phyloP scores from a whole-genome alignment of 2,888 invertebrate genomes.

The Phyto melanocephala region DNA sequence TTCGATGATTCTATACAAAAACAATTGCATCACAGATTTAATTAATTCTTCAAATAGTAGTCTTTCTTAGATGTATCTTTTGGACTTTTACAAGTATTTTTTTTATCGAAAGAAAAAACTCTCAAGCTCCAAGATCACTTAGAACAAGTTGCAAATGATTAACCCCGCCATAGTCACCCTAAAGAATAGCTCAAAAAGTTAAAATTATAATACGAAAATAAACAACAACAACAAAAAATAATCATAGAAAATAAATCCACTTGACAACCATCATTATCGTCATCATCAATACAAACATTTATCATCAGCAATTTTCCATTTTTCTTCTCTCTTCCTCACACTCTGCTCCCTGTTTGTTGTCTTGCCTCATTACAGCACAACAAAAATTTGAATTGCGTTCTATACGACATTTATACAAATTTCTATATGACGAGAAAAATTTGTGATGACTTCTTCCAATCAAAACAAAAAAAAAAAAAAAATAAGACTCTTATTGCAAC shows the following conservation, averaged over 20 bases:
- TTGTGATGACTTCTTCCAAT: slow-evolving; percentile 22
- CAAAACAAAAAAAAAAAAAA: not conserved
- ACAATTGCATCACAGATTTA: no score
- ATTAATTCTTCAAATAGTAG: no score
- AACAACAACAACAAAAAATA: slow-evolving; percentile 17
- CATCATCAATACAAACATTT: slow-evolving; percentile 61
- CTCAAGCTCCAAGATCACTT: not conserved
- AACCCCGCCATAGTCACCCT: not conserved
- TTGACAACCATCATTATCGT: slow-evolving; percentile 58
- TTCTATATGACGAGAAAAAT: not conserved
- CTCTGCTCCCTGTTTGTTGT: not conserved
- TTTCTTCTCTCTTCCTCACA: slow-evolving; percentile 13
- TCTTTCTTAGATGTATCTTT: no score
- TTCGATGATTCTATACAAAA: no score
- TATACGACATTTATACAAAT: not conserved
- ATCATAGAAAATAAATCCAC: slow-evolving; percentile 58
- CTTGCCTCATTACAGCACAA: slow-evolving; percentile 13
- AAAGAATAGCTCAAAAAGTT: not conserved
- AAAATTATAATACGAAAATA: slow-evolving; percentile 14
- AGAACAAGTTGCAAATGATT: not conserved
- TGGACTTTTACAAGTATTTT: no score
- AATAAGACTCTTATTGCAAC: slow-evolving; percentile 59
- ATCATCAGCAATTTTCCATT: slow-evolving; percentile 60
- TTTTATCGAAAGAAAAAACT: no score
- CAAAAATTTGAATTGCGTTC: slow-evolving; percentile 22